A percentile compares a stretch with the other conserved stretches of the same genome.
phyloP scores from a whole-genome alignment of 2,113 vertebrate species.

The Alces alces region DNA sequence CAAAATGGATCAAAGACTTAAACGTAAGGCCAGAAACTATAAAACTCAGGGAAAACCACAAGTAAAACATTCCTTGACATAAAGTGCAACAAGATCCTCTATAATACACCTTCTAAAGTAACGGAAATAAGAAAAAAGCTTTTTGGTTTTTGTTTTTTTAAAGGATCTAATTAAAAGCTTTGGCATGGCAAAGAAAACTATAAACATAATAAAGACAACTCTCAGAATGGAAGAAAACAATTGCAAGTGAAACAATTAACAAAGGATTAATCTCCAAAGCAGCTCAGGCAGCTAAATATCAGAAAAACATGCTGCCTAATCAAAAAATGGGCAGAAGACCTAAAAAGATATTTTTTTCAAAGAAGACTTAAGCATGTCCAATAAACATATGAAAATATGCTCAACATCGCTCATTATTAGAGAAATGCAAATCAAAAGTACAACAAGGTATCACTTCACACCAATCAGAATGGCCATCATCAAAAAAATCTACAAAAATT shows the following conservation, averaged over 20 bases:
- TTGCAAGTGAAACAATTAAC: not conserved
- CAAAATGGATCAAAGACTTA: not conserved
- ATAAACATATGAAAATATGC: not conserved
- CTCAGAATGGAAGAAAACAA: not conserved
- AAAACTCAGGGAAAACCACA: not conserved
- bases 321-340: no score
- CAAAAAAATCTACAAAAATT: not conserved
- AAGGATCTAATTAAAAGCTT: not conserved
- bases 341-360: not conserved
- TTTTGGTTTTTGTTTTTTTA: no score
- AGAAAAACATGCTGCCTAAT: no score
- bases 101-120: not conserved
- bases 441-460: no score
- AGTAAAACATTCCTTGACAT: not conserved
- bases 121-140: not conserved
- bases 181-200: not conserved
- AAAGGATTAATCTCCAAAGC: no score
- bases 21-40: not conserved
- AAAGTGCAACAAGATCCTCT: not conserved
- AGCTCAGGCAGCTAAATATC: no score
- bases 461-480: not conserved
- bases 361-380: not conserved
- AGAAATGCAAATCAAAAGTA: not conserved
- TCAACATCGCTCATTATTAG: not conserved
- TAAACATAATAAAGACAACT: not conserved